Conservation (phyloP, 2,113 vertebrate genomes). For the Xyrauchen texanus region DNA sequence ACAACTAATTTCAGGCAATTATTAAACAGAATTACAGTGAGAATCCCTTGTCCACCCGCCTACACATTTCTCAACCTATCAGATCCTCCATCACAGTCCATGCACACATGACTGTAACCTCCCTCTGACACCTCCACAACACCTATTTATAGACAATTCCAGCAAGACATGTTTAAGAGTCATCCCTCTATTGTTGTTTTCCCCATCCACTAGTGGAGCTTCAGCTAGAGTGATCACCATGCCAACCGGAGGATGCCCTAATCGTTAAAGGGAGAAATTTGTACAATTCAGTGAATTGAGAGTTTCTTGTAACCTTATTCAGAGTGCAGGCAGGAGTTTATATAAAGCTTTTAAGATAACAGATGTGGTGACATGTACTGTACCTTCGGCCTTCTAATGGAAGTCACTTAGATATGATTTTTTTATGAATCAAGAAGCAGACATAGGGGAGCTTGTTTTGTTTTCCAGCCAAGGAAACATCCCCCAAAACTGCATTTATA, state of each 20-base stretch:
- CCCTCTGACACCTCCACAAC: conserved; percentile 41
- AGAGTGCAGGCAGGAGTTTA: not conserved
- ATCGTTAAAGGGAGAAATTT: not conserved
- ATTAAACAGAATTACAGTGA: conserved; percentile 28
- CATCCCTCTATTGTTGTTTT: conserved; percentile 12
- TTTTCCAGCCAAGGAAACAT: not conserved
- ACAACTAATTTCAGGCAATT: conserved; percentile 23
- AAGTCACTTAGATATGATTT: conserved; percentile 29
- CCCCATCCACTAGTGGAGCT: not conserved
- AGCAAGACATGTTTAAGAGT: conserved; percentile 17
- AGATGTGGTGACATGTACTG: not conserved
- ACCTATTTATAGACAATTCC: conserved; percentile 50
- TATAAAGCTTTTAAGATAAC: not conserved
- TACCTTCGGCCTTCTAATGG: conserved; percentile 1
- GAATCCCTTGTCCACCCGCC: conserved; percentile 42
- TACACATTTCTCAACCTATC: conserved; percentile 35
- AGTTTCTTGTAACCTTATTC: conserved; percentile 11
- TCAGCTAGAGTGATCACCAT: not conserved
- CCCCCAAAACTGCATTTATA: conserved; percentile 29
- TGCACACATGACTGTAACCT: conserved; percentile 43
- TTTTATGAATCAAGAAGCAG: conserved; percentile 27
- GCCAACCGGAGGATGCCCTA: not conserved
- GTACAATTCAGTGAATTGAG: not conserved
- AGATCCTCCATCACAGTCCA: conserved; percentile 22
- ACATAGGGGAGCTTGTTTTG: conserved; percentile 25